These are phyloP conservation scores for Morpho achilles DNA, from an alignment of 2,888 invertebrate genomes.

Conservation along the genomic window DNA sequence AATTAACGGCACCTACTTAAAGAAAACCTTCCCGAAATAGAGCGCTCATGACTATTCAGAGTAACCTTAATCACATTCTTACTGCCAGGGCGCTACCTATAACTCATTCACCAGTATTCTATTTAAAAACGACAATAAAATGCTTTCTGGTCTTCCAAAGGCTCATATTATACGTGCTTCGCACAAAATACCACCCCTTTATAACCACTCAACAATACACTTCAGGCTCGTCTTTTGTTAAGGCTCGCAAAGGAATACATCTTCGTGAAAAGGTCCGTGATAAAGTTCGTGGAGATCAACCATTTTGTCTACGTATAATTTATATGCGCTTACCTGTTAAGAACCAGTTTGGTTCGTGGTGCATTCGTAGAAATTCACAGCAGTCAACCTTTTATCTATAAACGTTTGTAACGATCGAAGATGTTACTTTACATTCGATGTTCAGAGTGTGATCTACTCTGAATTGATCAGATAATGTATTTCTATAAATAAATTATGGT, in stretches of 20 bases:
- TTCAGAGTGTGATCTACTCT: constrained; percentile 8
- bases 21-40: no score
- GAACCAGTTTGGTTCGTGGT: constrained; percentile 58
- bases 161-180: constrained; percentile 14
- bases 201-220: constrained; percentile 25
- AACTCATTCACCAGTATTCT: constrained; percentile 23
- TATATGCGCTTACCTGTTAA: constrained; percentile 67
- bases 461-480: not conserved
- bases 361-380: constrained; percentile 56
- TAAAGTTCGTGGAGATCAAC: constrained; percentile 50
- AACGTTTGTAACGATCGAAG: constrained; percentile 36
- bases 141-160: constrained; percentile 3
- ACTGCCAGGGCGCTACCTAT: constrained; percentile 8
- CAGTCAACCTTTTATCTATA: constrained; percentile 51
- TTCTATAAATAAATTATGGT: no score
- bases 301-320: constrained; percentile 71
- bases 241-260: constrained; percentile 55
- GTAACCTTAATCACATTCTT: not conserved
- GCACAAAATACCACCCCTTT: constrained; percentile 19
- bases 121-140: constrained; percentile 12
- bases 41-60: not conserved
- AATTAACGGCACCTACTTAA: no score
- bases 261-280: constrained; percentile 57
- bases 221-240: constrained; percentile 24
- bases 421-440: constrained; percentile 34